phyloP scores from a whole-genome alignment of 1,140 invertebrate species.

The Bombyx mandarina region DNA sequence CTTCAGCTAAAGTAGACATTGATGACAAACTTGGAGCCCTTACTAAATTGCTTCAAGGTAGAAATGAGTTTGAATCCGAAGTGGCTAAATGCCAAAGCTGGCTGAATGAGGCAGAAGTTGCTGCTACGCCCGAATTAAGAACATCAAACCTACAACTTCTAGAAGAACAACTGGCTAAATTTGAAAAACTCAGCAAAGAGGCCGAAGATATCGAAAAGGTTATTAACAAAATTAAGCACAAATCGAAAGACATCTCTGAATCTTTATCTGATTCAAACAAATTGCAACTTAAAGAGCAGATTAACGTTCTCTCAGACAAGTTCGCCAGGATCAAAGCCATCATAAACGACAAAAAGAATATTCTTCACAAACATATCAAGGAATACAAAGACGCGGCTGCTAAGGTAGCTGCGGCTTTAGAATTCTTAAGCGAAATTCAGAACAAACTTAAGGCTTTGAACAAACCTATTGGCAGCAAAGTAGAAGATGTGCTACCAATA shows the following conservation, averaged over 20 bases:
- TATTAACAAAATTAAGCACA: conserved; percentile 81
- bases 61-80: conserved; percentile 85
- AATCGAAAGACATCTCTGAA: conserved; percentile 84
- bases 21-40: conserved; percentile 81
- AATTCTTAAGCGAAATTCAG: conserved; percentile 85
- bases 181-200: conserved; percentile 84
- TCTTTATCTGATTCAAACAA: conserved; percentile 89
- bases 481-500: conserved; percentile 87
- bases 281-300: conserved; percentile 82
- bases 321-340: conserved; percentile 80
- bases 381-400: conserved; percentile 84
- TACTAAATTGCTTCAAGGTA: conserved; percentile 79
- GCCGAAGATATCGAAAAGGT: conserved; percentile 78
- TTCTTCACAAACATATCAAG: conserved; percentile 81
- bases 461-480: conserved; percentile 86
- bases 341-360: conserved; percentile 81
- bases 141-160: conserved; percentile 84
- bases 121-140: conserved; percentile 83
- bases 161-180: conserved; percentile 88
- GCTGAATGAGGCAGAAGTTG: conserved; percentile 90
- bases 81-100: conserved; percentile 86
- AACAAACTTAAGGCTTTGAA: conserved; percentile 86
- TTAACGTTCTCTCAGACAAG: conserved; percentile 83
- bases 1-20: conserved; percentile 78
- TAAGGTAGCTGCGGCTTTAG: conserved; percentile 83